Conservation (phyloP, 1,140 invertebrate species). For the Copidosoma floridanum region DNA sequence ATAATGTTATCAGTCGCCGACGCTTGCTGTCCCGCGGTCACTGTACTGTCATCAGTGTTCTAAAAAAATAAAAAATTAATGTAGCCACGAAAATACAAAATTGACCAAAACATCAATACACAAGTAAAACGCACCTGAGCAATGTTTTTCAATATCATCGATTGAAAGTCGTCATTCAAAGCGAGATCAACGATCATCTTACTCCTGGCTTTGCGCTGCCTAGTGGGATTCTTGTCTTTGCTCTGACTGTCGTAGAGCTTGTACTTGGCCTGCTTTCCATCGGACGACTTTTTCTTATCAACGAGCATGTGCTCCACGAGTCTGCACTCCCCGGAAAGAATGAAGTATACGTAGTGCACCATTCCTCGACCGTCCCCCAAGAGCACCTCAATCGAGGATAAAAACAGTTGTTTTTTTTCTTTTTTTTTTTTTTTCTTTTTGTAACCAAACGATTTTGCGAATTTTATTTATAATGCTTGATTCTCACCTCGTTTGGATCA, state of each 20-base stretch:
- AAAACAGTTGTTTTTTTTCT: neutral
- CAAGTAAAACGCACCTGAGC: neutral
- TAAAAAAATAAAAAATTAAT: no score
- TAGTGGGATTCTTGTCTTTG: neutral
- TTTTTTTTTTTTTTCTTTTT: no score
- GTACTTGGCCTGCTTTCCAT: constrained; percentile 50
- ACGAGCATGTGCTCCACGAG: constrained; percentile 63
- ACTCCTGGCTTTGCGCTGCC: neutral
- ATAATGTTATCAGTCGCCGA: no score
- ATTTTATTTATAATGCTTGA: no score
- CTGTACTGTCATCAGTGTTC: no score
- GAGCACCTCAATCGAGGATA: constrained; percentile 41
- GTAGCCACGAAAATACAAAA: no score
- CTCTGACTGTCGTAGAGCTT: constrained; percentile 49
- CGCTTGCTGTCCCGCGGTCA: no score
- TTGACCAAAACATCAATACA: no score
- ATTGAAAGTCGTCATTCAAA: no score
- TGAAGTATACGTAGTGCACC: constrained; percentile 64
- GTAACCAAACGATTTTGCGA: no score
- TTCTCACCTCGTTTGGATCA: constrained; percentile 55
- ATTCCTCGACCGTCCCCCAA: constrained; percentile 64
- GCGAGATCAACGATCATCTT: no score
- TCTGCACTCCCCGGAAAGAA: constrained; percentile 62
- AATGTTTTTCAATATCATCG: neutral
- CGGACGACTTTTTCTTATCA: constrained; percentile 38